A percentile compares a stretch with the other conserved stretches of the same genome.
Evolutionary conservation across 1,140 invertebrate species (phyloP).

Genomic region (Panagrolaimus sp.): DNA sequence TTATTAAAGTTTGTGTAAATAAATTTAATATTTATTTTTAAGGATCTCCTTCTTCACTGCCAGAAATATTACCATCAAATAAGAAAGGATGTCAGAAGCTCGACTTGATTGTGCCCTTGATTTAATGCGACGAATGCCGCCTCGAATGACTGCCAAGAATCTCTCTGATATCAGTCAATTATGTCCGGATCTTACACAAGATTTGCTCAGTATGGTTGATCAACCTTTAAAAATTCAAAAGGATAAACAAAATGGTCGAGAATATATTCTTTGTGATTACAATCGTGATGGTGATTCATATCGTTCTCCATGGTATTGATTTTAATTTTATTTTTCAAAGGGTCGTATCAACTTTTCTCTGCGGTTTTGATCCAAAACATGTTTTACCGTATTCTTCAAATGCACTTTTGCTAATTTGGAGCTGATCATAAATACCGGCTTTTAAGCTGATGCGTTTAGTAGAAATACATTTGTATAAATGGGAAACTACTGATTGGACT

Average conservation of each 20-base stretch:
- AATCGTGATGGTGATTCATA: slow-evolving; percentile 98
- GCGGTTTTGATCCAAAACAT: too few relatives aligned
- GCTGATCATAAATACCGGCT: too few relatives aligned
- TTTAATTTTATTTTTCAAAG: neutral
- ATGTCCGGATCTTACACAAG: slow-evolving; percentile 88
- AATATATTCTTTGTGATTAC: slow-evolving; percentile 97
- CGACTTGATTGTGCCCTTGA: slow-evolving; percentile 97
- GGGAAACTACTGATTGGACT: neutral
- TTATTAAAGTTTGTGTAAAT: neutral
- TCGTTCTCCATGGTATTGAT: slow-evolving; percentile 64
- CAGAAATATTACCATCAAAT: neutral
- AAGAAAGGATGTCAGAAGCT: neutral
- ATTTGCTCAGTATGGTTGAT: slow-evolving; percentile 92
- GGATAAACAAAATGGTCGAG: slow-evolving; percentile 77
- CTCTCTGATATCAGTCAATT: slow-evolving; percentile 92
- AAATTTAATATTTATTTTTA: neutral
- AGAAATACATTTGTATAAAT: slow-evolving; percentile 3
- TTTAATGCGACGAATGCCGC: slow-evolving; percentile 93
- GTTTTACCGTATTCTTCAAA: too few relatives aligned
- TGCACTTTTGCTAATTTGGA: too few relatives aligned
- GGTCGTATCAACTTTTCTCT: slow-evolving; percentile 3
- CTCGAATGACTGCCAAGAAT: slow-evolving; percentile 98
- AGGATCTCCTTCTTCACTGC: neutral
- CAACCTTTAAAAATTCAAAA: slow-evolving; percentile 95
- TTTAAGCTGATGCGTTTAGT: too few relatives aligned